Evolutionary conservation across 2,888 invertebrate species (phyloP).

Genomic region (Clivina fossor): DNA sequence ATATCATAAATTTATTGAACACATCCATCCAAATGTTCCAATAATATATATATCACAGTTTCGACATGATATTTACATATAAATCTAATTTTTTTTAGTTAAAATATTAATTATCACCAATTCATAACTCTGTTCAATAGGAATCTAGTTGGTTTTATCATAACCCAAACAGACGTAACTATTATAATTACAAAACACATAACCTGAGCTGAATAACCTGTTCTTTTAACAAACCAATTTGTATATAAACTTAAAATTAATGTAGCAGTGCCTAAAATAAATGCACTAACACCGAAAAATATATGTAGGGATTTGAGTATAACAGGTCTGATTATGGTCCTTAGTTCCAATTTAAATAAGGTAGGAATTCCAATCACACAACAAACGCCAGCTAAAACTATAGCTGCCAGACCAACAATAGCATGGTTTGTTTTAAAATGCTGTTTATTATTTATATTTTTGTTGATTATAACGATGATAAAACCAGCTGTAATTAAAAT

Average conservation of each 20-base stretch:
- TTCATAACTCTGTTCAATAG: slow-evolving; percentile 2
- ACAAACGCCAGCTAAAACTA: slow-evolving; percentile 44
- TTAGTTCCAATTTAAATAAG: slow-evolving; percentile 46
- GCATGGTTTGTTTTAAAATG: slow-evolving; percentile 51
- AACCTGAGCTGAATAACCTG: slow-evolving; percentile 11
- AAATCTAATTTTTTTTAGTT: too few relatives aligned
- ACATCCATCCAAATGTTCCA: too few relatives aligned
- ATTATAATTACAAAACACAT: slow-evolving; percentile 20
- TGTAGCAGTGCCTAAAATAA: slow-evolving; percentile 37
- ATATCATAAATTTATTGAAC: too few relatives aligned
- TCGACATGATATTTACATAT: too few relatives aligned
- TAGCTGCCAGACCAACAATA: slow-evolving; percentile 46
- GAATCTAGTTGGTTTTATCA: slow-evolving; percentile 12
- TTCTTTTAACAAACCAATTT: slow-evolving; percentile 38
- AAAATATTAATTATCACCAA: too few relatives aligned
- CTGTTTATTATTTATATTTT: slow-evolving; percentile 44
- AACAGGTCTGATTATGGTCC: slow-evolving; percentile 38
- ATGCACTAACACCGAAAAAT: slow-evolving; percentile 37
- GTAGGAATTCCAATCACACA: slow-evolving; percentile 46
- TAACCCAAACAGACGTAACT: slow-evolving; percentile 6
- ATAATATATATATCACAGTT: too few relatives aligned
- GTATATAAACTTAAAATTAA: slow-evolving; percentile 40
- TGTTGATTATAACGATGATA: slow-evolving; percentile 45
- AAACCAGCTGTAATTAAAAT: slow-evolving; percentile 44
- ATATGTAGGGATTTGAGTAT: slow-evolving; percentile 41